Evolutionary conservation across 2,797 vertebrate species (phyloP), one percentile per base, ranked within the genome.

Genomic region (Sebastes itinus): DNA sequence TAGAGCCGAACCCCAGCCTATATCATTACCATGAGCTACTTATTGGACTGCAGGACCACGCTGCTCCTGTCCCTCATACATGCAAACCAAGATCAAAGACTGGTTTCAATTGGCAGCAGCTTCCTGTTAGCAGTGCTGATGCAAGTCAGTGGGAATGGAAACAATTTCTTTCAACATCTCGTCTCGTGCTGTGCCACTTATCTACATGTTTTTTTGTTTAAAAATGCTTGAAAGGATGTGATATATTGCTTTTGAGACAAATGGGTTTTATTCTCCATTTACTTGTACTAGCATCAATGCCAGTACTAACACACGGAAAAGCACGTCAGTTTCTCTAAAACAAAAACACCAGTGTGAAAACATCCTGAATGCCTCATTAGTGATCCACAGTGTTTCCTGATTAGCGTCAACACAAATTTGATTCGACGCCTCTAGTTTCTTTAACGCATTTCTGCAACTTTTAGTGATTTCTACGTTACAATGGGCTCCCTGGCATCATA

Each of bases 101-200:
- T 14, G 61, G 2, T 68, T 49, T 65, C 32, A 76, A 73, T 77
- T 70, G 73, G 68, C 60, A 73, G 22, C 69, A 83, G 77, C 46
- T 28, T 63, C n/a, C 12, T 38, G n/a, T 63, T 30, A 7, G 42
- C 13, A 61, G 6, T 5, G 13, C 27, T 28, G 61, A 75, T 27
- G 13, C 42, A 33, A 66, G 38, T 70, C 49, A 22, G 22, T 2
- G 11, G 42, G 20, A 52, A 76, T 2, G 6, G 42, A 61, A 61
- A 61, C 14, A 1, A 32, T 55, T 55, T 46, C 12, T 75, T 61
- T 74, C 23, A 58, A 46, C 62, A 49, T 32, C 10, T 27, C 46
- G 33, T 38, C 10, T 27, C 46, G 33, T 16, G 33, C n/a, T 35
- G 32, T 35, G 33, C 33, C 12, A 63, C 33, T 38, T 38, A 62